Conservation (phyloP, 2,113 vertebrate species). For the zebrafish (Danio rerio) region GRCz12tu NC_133183.1:20201501-20202000, state of each 20-base stretch:
- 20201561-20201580: no score
- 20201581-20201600: no score
- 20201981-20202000: conserved; percentile 92
- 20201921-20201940: conserved; percentile 77
- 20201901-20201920: conserved; percentile 64
- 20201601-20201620: no score
- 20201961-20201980: conserved; percentile 88
- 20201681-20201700: no score
- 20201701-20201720: no score
- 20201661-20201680: no score
- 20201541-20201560: no score
- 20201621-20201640: no score
- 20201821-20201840: background rate
- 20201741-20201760: background rate
- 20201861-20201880: background rate
- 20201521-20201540: no score
- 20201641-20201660: no score
- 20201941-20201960: conserved; percentile 90
- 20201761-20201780: background rate
- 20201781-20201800: background rate
- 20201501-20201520: no score
- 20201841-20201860: background rate
- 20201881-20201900: conserved; percentile 38
- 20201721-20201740: background rate
- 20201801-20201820: background rate